Base-by-base conservation (phyloP, 2,888 invertebrate species). In the Ptychoptera albimana region DNA sequence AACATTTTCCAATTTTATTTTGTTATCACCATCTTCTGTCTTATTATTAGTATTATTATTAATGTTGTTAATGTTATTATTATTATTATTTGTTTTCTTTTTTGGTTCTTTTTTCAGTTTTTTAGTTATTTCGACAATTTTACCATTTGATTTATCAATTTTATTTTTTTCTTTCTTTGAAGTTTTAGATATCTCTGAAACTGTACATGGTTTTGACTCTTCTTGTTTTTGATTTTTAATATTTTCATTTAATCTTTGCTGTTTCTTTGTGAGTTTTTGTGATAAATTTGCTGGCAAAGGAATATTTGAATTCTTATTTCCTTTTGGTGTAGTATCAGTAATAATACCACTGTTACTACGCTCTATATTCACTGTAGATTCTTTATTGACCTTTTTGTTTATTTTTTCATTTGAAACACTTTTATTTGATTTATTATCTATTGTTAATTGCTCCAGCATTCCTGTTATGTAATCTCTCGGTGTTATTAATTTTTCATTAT, bases 341-440 rank as follows among this genome's bases (percentile, higher is more conserved):
- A 23, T 23, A 23, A 5, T 23, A 23, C 7, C 7, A 23, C 23
- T 23, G 23, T 23, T 23, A 23, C 7, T 23, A 5, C 23, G 23
- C 7, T 5, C 23, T 23, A 5, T 23, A 23, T 23, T 23, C 3
- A 23, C 23, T 23, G 7, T 23, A 5, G 7, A 23, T 7, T 23
- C 23, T 23, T 61, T n/a, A n/a, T n/a, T n/a, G n/a, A n/a, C n/a
- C n/a, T n/a, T 62, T 48, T 63, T 64, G 41, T 59, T 58, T 9
- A 54, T 52, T 8, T 44, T 50, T 38, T 50, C 49, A 11, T 42
- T 50, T 35, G 61, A 23, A 55, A 42, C 45, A 5, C 12, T 8
- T 29, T 40, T 40, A 29, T 40, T 15, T 31, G 8, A 31, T 32
- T 23, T 15, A 8, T 14, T 14, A 16, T 38, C 8, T 14, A 9